phyloP scores from a whole-genome alignment of 1,140 invertebrate species.

The Philopotamus ludificatus region DNA sequence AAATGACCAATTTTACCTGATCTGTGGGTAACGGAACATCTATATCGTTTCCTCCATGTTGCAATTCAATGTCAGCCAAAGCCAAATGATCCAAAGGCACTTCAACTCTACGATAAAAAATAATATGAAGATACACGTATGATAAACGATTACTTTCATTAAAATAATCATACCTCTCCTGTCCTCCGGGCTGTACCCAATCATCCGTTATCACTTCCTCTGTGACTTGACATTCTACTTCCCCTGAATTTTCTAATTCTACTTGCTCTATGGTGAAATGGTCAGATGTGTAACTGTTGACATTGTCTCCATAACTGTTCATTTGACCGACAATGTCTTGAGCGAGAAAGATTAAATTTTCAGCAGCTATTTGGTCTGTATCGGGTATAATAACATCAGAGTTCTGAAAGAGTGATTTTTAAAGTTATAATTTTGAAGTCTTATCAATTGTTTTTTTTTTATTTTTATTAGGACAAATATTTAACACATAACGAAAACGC shows the following conservation, averaged over 20 bases:
- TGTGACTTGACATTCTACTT: slow-evolving; percentile 65
- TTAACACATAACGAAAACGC: too few relatives aligned
- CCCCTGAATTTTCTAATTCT: slow-evolving; percentile 57
- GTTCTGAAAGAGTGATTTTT: slow-evolving; percentile 45
- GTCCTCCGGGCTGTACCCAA: slow-evolving; percentile 69
- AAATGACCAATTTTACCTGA: slow-evolving; percentile 51
- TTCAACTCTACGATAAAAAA: slow-evolving; percentile 57
- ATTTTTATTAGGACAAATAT: neutral
- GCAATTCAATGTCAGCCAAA: slow-evolving; percentile 54
- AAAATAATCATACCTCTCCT: slow-evolving; percentile 60
- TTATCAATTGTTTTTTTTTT: neutral
- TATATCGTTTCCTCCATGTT: slow-evolving; percentile 66
- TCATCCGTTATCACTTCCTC: slow-evolving; percentile 77
- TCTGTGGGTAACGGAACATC: slow-evolving; percentile 76
- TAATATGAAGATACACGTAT: neutral
- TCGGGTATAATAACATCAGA: slow-evolving; percentile 53
- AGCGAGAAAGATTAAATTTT: slow-evolving; percentile 61
- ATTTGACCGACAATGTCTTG: slow-evolving; percentile 54
- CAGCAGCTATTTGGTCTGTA: slow-evolving; percentile 61
- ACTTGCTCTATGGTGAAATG: slow-evolving; percentile 45
- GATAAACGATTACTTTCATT: neutral
- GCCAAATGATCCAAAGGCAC: slow-evolving; percentile 65
- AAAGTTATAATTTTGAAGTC: neutral
- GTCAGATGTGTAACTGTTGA: slow-evolving; percentile 44
- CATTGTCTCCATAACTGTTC: slow-evolving; percentile 46